Percentiles rank a stretch among this genome's conserved stretches.
phyloP scores from a whole-genome alignment of 2,888 invertebrate genomes.

The Itoplectis maculator region DNA sequence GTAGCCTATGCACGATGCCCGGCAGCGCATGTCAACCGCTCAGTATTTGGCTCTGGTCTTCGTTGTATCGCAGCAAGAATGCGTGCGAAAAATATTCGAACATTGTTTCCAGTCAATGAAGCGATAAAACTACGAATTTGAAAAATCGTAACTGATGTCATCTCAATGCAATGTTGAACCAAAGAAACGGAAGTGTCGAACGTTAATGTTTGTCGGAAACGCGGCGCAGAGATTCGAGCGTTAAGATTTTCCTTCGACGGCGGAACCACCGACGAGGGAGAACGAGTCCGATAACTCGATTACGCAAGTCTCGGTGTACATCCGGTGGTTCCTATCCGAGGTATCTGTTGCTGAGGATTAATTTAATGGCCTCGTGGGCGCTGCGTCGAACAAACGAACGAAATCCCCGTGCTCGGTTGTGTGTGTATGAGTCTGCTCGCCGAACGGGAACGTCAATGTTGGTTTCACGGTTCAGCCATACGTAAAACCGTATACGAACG shows the following conservation, averaged over 20 bases:
- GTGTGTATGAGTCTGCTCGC: conserved; percentile 41
- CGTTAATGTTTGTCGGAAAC: conserved; percentile 39
- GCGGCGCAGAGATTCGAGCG: conserved; percentile 24
- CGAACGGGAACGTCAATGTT: conserved; percentile 51
- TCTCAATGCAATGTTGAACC: conserved; percentile 9
- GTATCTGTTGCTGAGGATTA: conserved; percentile 74
- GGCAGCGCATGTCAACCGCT: conserved; percentile 5
- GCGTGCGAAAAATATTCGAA: not conserved
- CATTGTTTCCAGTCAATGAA: no score
- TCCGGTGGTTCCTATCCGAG: conserved; percentile 28
- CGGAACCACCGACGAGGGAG: conserved; percentile 34
- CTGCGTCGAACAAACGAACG: conserved; percentile 58
- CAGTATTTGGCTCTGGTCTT: not conserved
- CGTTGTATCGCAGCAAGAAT: not conserved
- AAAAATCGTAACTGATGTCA: not conserved
- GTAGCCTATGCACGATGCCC: not conserved
- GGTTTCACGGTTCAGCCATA: conserved; percentile 57
- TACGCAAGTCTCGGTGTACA: conserved; percentile 62
- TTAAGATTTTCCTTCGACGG: conserved; percentile 28
- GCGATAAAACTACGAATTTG: no score
- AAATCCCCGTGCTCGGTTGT: conserved; percentile 45
- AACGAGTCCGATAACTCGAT: conserved; percentile 70
- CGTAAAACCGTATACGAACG: conserved; percentile 54
- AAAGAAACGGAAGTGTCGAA: not conserved
- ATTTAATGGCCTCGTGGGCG: conserved; percentile 72